Evolutionary conservation across 35 echinoderm and acorn worm species (phyloP), one percentile per base, ranked within the genome.

Genomic region (Apostichopus parvimensis): DNA sequence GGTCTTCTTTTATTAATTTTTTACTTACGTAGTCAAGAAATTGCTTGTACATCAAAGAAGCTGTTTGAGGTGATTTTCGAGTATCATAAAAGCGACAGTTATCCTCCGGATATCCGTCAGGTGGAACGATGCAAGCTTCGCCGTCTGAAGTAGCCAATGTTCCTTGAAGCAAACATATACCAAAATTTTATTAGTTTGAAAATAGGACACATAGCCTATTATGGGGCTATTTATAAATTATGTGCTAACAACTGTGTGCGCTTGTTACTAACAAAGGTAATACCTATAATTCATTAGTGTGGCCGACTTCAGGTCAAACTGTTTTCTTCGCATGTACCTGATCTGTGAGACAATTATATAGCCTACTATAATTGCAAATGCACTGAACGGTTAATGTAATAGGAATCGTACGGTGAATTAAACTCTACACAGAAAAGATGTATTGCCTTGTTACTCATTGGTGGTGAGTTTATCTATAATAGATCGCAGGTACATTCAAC

Each of bases 11-110:
- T 34, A 34, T 34, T 34, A 34, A 34, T 79, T 5, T 53, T 34
- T 34, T 1, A 68, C 64, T 77, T 93, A 96, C 95, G 54, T 90
- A 55, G 17, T 93, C 92, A 57, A 96, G 57, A 68, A 92, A 96
- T 73, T 96, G 95, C 87, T 96, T 96, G 76, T 96, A 96, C 95
- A 96, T 96, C 8, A 96, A 82, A 66, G 95, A 96, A 66, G 92
- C 95, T 0, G 75, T 93, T 6, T 93, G 86, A 1, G 80, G n/a
- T n/a, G 80, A 68, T 2, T 52, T 12, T 14, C 81, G 59, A 17
- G 23, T 55, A 53, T 96, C 95, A 17, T n/a, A 3, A 57, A 96
- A 94, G 15, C 95, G 89, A 53, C 95, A 96, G 54, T 87, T 62
- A 14, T 20, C 25, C 12, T 88, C 88, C 21, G 95, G 95, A 11